Evolutionary conservation across 2,113 vertebrate species (phyloP).

Genomic region (Solea solea): DNA sequence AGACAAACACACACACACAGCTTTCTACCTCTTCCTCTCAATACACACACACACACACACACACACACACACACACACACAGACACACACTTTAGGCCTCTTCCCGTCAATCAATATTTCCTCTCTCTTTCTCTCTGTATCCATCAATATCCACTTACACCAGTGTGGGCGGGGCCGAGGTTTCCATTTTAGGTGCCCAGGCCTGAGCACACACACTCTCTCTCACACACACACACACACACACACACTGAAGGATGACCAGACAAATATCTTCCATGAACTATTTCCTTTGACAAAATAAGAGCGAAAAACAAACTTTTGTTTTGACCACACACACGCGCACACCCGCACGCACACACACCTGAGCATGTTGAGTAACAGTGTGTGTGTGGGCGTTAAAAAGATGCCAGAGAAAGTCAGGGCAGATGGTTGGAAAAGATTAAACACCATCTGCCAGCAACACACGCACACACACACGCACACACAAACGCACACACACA

Average conservation of each 20-base stretch:
- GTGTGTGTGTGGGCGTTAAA: slow-evolving; percentile 50
- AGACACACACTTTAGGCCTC: slow-evolving; percentile 34
- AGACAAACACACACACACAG: slow-evolving; percentile 7
- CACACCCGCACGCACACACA: background rate
- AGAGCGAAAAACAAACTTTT: background rate
- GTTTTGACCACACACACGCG: background rate
- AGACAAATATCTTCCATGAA: slow-evolving; percentile 26
- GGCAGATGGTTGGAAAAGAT: slow-evolving; percentile 80
- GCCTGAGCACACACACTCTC: slow-evolving; percentile 15
- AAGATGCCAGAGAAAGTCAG: slow-evolving; percentile 75
- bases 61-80: slow-evolving; percentile 18
- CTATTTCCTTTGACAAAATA: background rate
- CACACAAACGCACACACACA: background rate
- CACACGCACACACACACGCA: background rate
- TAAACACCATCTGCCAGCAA: slow-evolving; percentile 80
- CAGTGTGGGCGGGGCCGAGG: slow-evolving; percentile 31
- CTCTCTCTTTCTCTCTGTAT: slow-evolving; percentile 34
- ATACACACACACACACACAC: slow-evolving; percentile 18
- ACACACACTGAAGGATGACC: slow-evolving; percentile 1
- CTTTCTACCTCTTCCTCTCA: slow-evolving; percentile 10
- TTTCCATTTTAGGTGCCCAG: slow-evolving; percentile 61
- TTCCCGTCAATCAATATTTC: slow-evolving; percentile 62
- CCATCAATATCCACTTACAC: slow-evolving; percentile 61
- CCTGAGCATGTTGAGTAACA: slow-evolving; percentile 43
- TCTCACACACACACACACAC: slow-evolving; percentile 12